Evolutionary conservation across 1,140 invertebrate genomes (phyloP).

Genomic region (Zaprionus vittiger): DNA sequence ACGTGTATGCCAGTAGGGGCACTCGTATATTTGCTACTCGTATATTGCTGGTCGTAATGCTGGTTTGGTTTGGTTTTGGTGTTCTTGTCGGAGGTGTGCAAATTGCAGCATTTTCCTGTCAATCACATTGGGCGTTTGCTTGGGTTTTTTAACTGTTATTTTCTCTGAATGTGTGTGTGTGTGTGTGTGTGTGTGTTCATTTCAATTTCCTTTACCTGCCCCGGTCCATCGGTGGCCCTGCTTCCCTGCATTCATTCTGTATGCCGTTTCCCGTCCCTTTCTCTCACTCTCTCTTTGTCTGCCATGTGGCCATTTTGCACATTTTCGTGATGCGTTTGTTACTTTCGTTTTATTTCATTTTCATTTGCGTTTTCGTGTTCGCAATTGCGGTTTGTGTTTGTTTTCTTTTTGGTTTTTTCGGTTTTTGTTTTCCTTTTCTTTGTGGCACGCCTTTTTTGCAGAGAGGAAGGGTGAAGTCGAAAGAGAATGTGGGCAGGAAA

Average conservation of each 20-base stretch:
- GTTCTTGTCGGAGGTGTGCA: constrained; percentile 9
- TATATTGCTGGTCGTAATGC: background rate
- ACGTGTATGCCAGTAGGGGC: background rate
- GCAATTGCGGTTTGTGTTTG: constrained; percentile 57
- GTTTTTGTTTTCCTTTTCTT: constrained; percentile 7
- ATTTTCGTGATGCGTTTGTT: constrained; percentile 22
- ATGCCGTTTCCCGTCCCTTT: background rate
- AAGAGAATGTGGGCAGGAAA: background rate
- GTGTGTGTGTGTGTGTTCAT: constrained; percentile 13
- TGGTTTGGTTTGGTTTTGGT: background rate
- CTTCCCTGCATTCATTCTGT: background rate
- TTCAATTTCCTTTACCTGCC: constrained; percentile 6
- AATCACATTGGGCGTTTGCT: constrained; percentile 13
- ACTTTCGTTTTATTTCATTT: constrained; percentile 26
- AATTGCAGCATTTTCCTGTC: constrained; percentile 25
- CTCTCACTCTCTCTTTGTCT: background rate
- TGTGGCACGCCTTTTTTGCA: background rate
- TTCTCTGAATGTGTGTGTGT: constrained; percentile 3
- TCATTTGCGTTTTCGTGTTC: constrained; percentile 38
- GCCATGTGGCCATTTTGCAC: constrained; percentile 23
- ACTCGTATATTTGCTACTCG: background rate
- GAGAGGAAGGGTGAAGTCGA: background rate
- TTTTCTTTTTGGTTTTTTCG: constrained; percentile 29
- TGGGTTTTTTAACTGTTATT: constrained; percentile 13
- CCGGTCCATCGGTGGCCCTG: too few species aligned